Percentiles rank a stretch among this genome's conserved stretches.
Evolutionary conservation across 2,888 invertebrate genomes (phyloP).

Genomic region (Netelia virgata): DNA sequence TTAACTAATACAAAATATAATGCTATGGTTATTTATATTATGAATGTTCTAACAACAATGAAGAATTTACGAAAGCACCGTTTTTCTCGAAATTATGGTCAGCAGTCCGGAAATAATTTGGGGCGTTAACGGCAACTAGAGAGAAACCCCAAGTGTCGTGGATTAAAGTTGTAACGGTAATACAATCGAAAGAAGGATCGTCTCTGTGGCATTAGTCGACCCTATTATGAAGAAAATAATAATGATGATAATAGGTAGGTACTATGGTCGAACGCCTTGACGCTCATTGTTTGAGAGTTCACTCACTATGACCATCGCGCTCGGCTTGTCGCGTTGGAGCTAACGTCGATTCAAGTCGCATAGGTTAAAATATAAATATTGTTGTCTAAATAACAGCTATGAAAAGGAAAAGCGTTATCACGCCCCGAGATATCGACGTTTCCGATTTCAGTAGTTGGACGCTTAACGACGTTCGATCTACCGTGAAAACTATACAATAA

Average conservation of each 20-base stretch:
- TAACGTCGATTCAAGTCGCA: slow-evolving; percentile 13
- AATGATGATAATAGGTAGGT: neutral
- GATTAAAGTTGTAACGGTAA: slow-evolving; percentile 10
- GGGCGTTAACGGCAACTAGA: neutral
- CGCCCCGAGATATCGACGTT: neutral
- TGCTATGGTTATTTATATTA: neutral
- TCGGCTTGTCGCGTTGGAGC: neutral
- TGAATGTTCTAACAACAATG: neutral
- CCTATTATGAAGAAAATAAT: slow-evolving; percentile 22
- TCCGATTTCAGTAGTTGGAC: neutral
- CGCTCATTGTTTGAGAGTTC: slow-evolving; percentile 24
- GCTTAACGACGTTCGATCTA: too few relatives aligned
- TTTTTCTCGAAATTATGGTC: neutral
- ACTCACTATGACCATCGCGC: slow-evolving; percentile 36
- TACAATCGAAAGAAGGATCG: neutral
- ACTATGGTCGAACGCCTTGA: neutral
- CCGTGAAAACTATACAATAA: too few relatives aligned
- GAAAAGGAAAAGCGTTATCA: neutral
- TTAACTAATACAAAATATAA: neutral
- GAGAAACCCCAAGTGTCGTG: neutral
- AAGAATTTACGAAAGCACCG: neutral
- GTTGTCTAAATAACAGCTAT: neutral
- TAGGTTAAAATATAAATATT: slow-evolving; percentile 23
- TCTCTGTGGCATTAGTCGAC: slow-evolving; percentile 10
- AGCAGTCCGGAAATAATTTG: neutral